Evolutionary conservation across 1,140 invertebrate genomes (phyloP), one percentile per base, ranked within the genome.

Genomic region (Ridgeia piscesae): DNA sequence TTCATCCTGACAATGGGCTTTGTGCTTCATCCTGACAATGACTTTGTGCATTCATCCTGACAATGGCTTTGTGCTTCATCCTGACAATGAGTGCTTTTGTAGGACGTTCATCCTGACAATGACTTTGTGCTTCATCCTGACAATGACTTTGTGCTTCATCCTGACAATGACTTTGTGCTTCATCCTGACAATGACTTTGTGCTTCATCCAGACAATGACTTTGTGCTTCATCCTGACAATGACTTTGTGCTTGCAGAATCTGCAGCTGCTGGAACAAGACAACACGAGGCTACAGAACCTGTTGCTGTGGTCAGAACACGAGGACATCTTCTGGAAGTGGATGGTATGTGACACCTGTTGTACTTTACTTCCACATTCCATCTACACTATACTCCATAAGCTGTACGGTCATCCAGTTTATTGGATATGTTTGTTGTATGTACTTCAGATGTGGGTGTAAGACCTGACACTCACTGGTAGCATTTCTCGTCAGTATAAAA

Each of bases 271-370:
- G 48, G 95, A 95, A 89, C 94, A 94, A 92, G 95, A 95, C 91
- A 95, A 94, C 92, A 92, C 92, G 8, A 89, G 94, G 33, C 89
- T 95, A 88, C 92, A 94, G 42, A 93, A 93, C 34, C 91, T 95
- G 48, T 91, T 95, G 91, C 27, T 91, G 34, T 95, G 95, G 95
- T 93, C 93, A 92, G 93, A 94, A 34, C 93, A 95, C 35, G 94
- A 95, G 91, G 94, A 94, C 89, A 90, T 94, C 17, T 95, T 95
- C 92, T 95, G 94, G 94, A 95, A 94, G 92, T 95, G 95, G 95
- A 95, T 95, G 95, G 95, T 94, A 93, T 93, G 92, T 91, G 35
- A 17, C 77, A 77, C 11, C 42, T 42, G 42, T 77, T 21, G 27
- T 77, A 27, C 2, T 77, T 77, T 77, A 21, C 58, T 77, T 27